Base-by-base conservation (phyloP, 2,113 vertebrate genomes). In the Typhlomys cinereus region DNA sequence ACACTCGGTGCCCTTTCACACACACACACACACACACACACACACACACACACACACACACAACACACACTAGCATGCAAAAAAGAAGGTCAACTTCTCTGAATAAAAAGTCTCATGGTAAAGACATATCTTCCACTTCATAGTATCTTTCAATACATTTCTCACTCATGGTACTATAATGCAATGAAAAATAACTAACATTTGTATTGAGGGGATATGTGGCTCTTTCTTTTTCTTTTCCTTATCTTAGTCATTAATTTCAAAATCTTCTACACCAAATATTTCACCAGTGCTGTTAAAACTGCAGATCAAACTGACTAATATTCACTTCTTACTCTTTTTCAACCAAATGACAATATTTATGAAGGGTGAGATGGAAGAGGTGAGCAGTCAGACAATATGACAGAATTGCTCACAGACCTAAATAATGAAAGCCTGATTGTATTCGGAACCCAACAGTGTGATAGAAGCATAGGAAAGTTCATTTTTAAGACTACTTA, bases 401-500 rank as follows among this genome's bases (percentile, higher is more conserved):
- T 27, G 39, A 52, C 1, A 57, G 23, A 76, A 48, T 82, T 85
- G 57, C n/a, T 90, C 82, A 69, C 23, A 66, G 36, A 34, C 12
- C 89, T 62, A 76, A 54, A 88, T 87, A 76, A 46, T 29, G 5
- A 46, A 48, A 82, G 20, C 29, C 59, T 90, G 62, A 67, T n/a
- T 95, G 48, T 6, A 36, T 88, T 88, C 67, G 34, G 54, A 75
- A 88, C 23, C 61, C 23, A 81, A 87, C 64, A 48, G 73, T 52
- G 29, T 46, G 78, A n/a, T n/a, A n/a, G n/a, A n/a, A 23, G 83
- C 85, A 86, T 69, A 67, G 13, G 10, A 94, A 90, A 88, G 69
- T 13, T 17, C 29, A 29, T 41, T 89, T 81, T 69, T 54, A 80
- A 85, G 70, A 86, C 80, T 73, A 46, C 20, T 76, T 54, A 88